Evolutionary conservation across 2,888 invertebrate genomes (phyloP).

Genomic region (Syrphus vitripennis): DNA sequence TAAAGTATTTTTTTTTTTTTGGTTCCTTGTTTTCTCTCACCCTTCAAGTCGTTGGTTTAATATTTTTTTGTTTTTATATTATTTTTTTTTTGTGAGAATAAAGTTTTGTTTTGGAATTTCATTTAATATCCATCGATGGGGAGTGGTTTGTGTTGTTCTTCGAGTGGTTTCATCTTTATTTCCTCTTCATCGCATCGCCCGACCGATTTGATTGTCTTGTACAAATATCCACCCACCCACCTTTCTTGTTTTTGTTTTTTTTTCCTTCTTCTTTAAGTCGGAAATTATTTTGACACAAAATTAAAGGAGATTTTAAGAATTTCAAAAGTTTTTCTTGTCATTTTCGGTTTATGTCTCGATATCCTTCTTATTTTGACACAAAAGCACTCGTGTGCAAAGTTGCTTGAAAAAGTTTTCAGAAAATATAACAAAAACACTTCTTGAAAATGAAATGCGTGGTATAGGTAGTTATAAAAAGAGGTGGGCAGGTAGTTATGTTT

Average conservation of each 20-base stretch:
- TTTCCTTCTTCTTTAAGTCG: neutral
- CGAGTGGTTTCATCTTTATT: neutral
- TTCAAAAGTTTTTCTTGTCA: constrained; percentile 30
- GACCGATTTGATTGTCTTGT: constrained; percentile 44
- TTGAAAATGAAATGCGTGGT: neutral
- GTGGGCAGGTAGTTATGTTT: neutral
- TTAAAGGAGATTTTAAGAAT: constrained; percentile 37
- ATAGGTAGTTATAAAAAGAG: neutral
- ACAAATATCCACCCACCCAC: neutral
- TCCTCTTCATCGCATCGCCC: constrained; percentile 11
- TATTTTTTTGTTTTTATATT: neutral
- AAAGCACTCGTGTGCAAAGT: constrained; percentile 44
- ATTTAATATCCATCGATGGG: constrained; percentile 62
- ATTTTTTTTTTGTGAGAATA: constrained; percentile 28
- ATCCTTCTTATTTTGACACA: neutral
- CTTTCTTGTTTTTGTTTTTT: neutral
- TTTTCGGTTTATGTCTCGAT: constrained; percentile 1
- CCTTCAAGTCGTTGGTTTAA: neutral
- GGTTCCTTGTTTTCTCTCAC: neutral
- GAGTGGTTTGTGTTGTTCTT: constrained; percentile 5
- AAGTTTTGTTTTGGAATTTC: constrained; percentile 70
- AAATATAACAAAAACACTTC: neutral
- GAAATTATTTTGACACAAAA: constrained; percentile 65
- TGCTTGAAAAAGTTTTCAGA: constrained; percentile 23
- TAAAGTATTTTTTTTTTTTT: constrained; percentile 19